A percentile compares a stretch with the other conserved stretches of the same genome.
phyloP scores from a whole-genome alignment of 2,797 vertebrate genomes.

The Coccyzus lansbergi region DNA sequence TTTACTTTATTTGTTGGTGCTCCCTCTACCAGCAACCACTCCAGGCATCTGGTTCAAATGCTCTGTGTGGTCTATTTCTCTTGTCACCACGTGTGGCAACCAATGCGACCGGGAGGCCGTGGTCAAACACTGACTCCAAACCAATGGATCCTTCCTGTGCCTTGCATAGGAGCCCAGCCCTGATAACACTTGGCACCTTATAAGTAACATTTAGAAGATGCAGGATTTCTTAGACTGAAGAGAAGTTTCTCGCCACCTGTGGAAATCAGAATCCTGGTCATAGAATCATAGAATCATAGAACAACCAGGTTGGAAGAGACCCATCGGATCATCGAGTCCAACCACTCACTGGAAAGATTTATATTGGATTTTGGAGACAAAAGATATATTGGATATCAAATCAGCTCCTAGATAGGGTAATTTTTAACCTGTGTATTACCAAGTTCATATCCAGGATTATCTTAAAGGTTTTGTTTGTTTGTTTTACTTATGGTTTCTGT shows the following conservation, averaged over 20 bases:
- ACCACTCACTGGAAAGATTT: background rate
- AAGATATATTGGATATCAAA: no score
- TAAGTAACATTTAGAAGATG: background rate
- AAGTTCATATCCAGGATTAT: background rate
- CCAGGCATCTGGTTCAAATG: background rate
- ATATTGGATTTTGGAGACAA: background rate
- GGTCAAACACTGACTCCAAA: background rate
- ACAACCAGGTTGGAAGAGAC: no score
- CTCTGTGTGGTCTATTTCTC: rapidly evolving
- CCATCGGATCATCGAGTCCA: no score
- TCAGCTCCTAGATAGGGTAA: background rate
- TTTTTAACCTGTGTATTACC: background rate
- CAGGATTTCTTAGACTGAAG: background rate
- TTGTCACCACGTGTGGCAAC: rapidly evolving
- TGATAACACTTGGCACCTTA: background rate
- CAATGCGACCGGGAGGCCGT: background rate
- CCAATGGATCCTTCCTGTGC: background rate
- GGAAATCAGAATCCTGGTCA: background rate
- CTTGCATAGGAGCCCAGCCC: rapidly evolving
- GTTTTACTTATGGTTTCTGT: background rate
- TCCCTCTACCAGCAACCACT: background rate
- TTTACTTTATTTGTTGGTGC: background rate
- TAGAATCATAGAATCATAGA: no score
- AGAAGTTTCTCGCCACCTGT: background rate
- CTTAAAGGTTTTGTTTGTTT: background rate